Evolutionary conservation across 2,888 invertebrate genomes (phyloP), one percentile per base, ranked within the genome.

Genomic region (Lymantria monacha): DNA sequence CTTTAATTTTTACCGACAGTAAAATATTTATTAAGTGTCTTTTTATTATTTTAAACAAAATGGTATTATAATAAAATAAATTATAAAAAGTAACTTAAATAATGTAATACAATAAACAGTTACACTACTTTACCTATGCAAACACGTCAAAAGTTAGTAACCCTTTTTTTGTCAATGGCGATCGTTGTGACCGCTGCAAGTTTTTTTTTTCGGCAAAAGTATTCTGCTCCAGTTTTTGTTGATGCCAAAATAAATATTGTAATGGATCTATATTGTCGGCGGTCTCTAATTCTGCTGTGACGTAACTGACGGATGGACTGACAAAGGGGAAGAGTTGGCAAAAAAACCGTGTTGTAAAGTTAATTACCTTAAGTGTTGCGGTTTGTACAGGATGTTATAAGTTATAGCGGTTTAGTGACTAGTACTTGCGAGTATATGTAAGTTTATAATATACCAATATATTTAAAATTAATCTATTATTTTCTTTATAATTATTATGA

Each of bases 171-270:
- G 66, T 67, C 48, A 48, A 57, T 49, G 57, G 48, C 52, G 59
- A 50, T 57, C 55, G 38, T 55, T 63, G 60, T 50, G 55, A 63
- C 54, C 59, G 56, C 53, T 68, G 59, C 66, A 59, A 40, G 45
- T 46, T 69, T 74, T 74, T 46, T 69, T 74, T 74, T 72, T 65
- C 53, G 44, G 50, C 50, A 69, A 67, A 37, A 66, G 54, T 53
- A 61, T 65, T 74, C 74, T 81, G 83, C 83, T 82, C 85, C 59
- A 81, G 77, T 85, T 85, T 84, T 85, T 85, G 58, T 61, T 63
- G 55, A 62, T 58, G 58, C 70, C 74, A 74, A 76, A 80, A 79
- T 75, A 83, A 83, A 83, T 68, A 80, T 62, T 69, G 63, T 61
- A 61, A 63, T 69, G 60, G 65, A 66, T 61, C 61, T 57, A 61